A percentile compares a stretch with the other conserved stretches of the same genome.
phyloP scores from a whole-genome alignment of 37 sponge, comb jelly and placozoan species.

The Crambe crambe region DNA sequence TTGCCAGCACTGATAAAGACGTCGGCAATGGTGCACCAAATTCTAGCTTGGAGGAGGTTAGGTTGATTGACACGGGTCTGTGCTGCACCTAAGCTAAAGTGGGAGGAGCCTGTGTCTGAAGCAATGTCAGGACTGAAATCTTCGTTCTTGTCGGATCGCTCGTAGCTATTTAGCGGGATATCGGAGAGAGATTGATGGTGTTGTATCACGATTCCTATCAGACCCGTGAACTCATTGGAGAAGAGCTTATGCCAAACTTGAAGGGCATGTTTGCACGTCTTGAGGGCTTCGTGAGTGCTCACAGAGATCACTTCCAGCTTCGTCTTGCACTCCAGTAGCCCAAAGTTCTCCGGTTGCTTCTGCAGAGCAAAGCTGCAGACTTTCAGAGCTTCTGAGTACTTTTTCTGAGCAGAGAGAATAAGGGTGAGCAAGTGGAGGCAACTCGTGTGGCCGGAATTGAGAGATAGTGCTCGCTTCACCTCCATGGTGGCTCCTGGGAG shows the following conservation, averaged over 20 bases:
- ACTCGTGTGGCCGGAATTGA: constrained; percentile 45
- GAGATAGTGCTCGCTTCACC: constrained; percentile 39
- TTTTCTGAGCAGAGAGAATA: constrained; percentile 50
- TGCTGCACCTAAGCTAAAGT: constrained; percentile 22
- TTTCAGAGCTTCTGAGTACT: constrained; percentile 50
- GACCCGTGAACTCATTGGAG: constrained; percentile 18
- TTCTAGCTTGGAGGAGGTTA: constrained; percentile 39
- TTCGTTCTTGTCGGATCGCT: background rate
- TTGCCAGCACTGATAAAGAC: constrained; percentile 41
- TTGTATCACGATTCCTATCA: constrained; percentile 45
- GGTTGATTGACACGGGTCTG: constrained; percentile 23
- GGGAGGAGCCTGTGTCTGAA: constrained; percentile 68
- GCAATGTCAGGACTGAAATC: constrained; percentile 51
- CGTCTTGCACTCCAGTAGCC: constrained; percentile 45
- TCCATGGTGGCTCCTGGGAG: constrained; percentile 33
- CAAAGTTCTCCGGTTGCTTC: constrained; percentile 61
- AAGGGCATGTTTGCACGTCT: constrained; percentile 58
- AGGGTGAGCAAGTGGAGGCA: constrained; percentile 63
- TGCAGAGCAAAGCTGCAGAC: constrained; percentile 58
- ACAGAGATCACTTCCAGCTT: constrained; percentile 29
- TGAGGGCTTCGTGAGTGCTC: constrained; percentile 39
- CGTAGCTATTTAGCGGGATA: constrained; percentile 14
- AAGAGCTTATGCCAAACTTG: constrained; percentile 52
- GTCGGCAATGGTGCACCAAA: constrained; percentile 71
- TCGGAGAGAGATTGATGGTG: constrained; percentile 50